Evolutionary conservation across 2,888 invertebrate species (phyloP).

Genomic region (Thymelicus sylvestris): DNA sequence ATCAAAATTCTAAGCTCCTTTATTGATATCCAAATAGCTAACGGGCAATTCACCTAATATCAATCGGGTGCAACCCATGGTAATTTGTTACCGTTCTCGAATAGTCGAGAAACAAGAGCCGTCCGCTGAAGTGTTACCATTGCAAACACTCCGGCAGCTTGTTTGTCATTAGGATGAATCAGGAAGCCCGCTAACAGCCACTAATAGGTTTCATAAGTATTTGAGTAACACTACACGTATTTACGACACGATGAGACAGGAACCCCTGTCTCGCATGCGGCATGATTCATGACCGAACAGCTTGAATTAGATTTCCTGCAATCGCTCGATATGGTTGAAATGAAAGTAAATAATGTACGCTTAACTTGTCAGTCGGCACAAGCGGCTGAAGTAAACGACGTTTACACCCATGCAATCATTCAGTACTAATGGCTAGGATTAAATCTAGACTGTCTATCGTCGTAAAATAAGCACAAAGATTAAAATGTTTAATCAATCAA

Average conservation of each 20-base stretch:
- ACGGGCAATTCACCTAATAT: too few relatives aligned
- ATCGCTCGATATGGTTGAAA: slow-evolving; percentile 18
- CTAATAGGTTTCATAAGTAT: background rate
- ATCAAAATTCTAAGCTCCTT: too few relatives aligned
- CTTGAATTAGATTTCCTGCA: slow-evolving; percentile 15
- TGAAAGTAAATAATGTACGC: slow-evolving; percentile 11
- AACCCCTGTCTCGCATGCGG: slow-evolving; percentile 9
- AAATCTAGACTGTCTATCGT: too few relatives aligned
- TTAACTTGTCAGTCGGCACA: slow-evolving; percentile 1
- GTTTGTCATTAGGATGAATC: background rate
- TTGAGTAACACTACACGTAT: slow-evolving; percentile 6
- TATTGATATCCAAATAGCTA: too few relatives aligned
- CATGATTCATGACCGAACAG: slow-evolving; percentile 15
- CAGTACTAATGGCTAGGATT: background rate
- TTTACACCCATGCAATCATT: background rate
- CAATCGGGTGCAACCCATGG: background rate
- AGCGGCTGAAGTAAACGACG: background rate
- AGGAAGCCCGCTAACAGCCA: background rate
- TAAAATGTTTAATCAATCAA: too few relatives aligned
- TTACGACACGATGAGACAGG: slow-evolving; percentile 4
- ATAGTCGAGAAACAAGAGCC: too few relatives aligned
- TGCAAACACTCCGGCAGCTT: too few relatives aligned
- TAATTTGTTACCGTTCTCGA: background rate
- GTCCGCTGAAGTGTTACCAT: too few relatives aligned
- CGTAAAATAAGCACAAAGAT: too few relatives aligned